Evolutionary conservation across 2,797 vertebrate species (phyloP).

Genomic region (Lagorchestes hirsutus): DNA sequence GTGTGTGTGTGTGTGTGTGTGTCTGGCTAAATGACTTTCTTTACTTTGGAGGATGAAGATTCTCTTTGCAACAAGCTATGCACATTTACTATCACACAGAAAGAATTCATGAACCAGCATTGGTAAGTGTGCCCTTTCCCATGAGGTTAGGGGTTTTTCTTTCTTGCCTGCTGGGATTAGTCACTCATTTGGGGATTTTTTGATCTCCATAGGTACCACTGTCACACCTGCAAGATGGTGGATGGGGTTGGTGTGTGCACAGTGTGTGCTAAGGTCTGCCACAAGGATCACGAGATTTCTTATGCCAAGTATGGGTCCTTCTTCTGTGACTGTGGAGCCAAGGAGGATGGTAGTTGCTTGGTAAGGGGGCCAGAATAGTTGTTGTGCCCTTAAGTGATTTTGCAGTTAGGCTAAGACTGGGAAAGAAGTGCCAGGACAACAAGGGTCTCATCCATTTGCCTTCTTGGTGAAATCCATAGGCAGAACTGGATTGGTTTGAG

Average conservation of each 20-base stretch:
- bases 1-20: not conserved
- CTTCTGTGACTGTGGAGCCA: conserved; percentile 99
- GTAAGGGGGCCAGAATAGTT: conserved; percentile 85
- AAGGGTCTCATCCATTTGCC: not conserved
- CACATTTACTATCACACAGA: conserved; percentile 99
- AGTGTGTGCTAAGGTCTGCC: conserved; percentile 99
- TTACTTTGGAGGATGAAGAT: conserved; percentile 94
- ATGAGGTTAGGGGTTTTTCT: not conserved
- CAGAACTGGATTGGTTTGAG: not conserved
- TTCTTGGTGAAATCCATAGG: not conserved
- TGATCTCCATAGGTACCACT: conserved; percentile 93
- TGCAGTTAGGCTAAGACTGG: not conserved
- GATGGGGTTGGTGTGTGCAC: conserved; percentile 99
- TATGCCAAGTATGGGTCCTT: conserved; percentile 99
- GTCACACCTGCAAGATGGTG: conserved; percentile 99
- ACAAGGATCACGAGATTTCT: conserved; percentile 99
- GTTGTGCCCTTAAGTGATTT: not conserved
- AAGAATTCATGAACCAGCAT: conserved; percentile 99
- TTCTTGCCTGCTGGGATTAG: not conserved
- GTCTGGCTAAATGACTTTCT: conserved; percentile 48
- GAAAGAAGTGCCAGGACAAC: not conserved
- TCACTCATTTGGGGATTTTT: conserved; percentile 49
- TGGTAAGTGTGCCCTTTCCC: conserved; percentile 89
- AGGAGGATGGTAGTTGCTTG: conserved; percentile 99
- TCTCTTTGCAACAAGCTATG: conserved; percentile 99